These are phyloP conservation scores for Philaenus spumarius DNA, from an alignment of 1,140 invertebrate genomes.

Conservation along the genomic window DNA sequence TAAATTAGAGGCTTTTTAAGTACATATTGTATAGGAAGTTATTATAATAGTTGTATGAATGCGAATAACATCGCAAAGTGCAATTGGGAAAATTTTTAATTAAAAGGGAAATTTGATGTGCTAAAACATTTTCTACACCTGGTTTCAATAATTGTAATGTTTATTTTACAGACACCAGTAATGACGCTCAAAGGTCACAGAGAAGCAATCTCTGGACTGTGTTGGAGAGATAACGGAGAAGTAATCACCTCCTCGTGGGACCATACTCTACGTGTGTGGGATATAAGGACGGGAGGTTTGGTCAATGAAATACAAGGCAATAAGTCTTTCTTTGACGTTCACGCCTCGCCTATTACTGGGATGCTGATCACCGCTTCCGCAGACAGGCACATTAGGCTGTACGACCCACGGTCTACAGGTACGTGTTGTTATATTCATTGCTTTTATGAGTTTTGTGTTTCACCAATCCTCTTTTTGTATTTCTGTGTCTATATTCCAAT, in stretches of 20 bases:
- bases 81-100: too few relatives aligned
- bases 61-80: too few relatives aligned
- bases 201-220: slow-evolving; percentile 77
- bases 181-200: slow-evolving; percentile 88
- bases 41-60: too few relatives aligned
- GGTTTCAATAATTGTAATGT: too few relatives aligned
- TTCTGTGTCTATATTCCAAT: too few relatives aligned
- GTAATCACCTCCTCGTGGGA: slow-evolving; percentile 90
- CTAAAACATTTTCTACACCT: too few relatives aligned
- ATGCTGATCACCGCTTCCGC: slow-evolving; percentile 78
- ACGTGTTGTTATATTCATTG: too few relatives aligned
- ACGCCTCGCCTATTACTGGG: slow-evolving; percentile 70
- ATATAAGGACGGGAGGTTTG: slow-evolving; percentile 74
- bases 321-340: slow-evolving; percentile 85
- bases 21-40: too few relatives aligned
- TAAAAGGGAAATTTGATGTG: too few relatives aligned
- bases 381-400: slow-evolving; percentile 83
- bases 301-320: slow-evolving; percentile 78
- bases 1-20: too few relatives aligned
- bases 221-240: slow-evolving; percentile 71
- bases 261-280: slow-evolving; percentile 93
- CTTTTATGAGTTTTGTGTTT: too few relatives aligned
- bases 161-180: slow-evolving; percentile 69
- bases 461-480: too few relatives aligned
- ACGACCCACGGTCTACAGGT: slow-evolving; percentile 85